Evolutionary conservation across 1,140 invertebrate genomes (phyloP).

Genomic region (Drosophila sucinea): DNA sequence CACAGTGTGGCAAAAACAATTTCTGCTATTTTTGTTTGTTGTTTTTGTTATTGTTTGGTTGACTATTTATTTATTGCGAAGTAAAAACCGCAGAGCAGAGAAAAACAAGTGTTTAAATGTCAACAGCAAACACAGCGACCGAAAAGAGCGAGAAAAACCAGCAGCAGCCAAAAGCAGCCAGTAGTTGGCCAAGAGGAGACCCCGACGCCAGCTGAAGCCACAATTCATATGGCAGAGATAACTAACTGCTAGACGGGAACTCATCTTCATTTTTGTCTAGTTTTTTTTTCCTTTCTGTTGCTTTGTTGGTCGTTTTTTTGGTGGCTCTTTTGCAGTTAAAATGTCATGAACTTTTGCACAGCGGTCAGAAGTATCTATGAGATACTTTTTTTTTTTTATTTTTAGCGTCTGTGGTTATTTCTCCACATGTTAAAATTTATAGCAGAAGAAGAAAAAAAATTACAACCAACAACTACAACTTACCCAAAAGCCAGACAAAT

Average conservation of each 20-base stretch:
- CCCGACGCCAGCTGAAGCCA: constrained; percentile 23
- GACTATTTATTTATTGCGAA: constrained; percentile 56
- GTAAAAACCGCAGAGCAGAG: constrained; percentile 57
- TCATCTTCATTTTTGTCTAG: constrained; percentile 60
- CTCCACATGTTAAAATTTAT: constrained; percentile 29
- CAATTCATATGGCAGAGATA: constrained; percentile 67
- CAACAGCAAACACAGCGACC: constrained; percentile 62
- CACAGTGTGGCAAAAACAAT: constrained; percentile 50
- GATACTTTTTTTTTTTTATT: constrained; percentile 50
- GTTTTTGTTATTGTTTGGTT: constrained; percentile 9
- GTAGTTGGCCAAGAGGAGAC: constrained; percentile 8
- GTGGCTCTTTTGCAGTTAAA: constrained; percentile 44
- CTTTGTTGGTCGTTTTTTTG: constrained; percentile 18
- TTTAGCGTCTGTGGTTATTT: constrained; percentile 1
- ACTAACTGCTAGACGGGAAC: constrained; percentile 38
- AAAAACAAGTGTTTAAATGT: constrained; percentile 80
- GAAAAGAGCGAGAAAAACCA: constrained; percentile 60
- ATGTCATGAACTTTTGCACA: constrained; percentile 76
- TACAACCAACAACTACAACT: constrained; percentile 37
- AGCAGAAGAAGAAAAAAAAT: neutral
- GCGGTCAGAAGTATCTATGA: constrained; percentile 64
- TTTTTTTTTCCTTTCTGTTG: too few relatives aligned
- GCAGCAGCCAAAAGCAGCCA: constrained; percentile 38
- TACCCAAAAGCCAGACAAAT: constrained; percentile 76
- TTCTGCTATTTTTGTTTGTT: constrained; percentile 13